Conservation (phyloP, 2,888 invertebrate genomes). For the Agonum fuliginosum region DNA sequence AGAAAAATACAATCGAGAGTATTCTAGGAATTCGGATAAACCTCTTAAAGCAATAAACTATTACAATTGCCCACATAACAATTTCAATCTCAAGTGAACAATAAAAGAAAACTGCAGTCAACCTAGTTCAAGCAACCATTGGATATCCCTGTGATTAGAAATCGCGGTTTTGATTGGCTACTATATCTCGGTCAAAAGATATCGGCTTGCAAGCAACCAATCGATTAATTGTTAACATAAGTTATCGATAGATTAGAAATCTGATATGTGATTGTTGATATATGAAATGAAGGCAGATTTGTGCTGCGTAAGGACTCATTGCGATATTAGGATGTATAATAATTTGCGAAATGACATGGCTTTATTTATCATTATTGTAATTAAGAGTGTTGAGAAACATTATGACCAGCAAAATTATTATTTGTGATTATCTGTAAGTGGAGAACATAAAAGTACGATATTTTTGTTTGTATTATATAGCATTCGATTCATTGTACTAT, state of each 20-base stretch:
- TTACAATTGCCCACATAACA: too few relatives aligned
- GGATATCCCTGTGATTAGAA: neutral
- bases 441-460: too few relatives aligned
- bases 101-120: neutral
- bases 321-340: neutral
- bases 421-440: too few relatives aligned
- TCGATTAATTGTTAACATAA: neutral
- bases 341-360: neutral
- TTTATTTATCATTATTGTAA: neutral
- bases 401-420: neutral
- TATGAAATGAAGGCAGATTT: neutral
- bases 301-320: neutral
- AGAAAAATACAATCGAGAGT: too few relatives aligned
- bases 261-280: neutral
- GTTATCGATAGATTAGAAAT: neutral
- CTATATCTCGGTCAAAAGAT: neutral
- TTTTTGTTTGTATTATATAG: too few relatives aligned
- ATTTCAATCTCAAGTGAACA: too few relatives aligned
- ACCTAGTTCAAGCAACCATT: constrained; percentile 2
- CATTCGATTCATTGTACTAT: too few relatives aligned
- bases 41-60: too few relatives aligned
- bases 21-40: too few relatives aligned
- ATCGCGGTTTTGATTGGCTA: neutral
- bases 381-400: neutral
- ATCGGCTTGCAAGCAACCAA: neutral